phyloP scores from a whole-genome alignment of 2,797 vertebrate species.

The Salarias fasciatus region DNA sequence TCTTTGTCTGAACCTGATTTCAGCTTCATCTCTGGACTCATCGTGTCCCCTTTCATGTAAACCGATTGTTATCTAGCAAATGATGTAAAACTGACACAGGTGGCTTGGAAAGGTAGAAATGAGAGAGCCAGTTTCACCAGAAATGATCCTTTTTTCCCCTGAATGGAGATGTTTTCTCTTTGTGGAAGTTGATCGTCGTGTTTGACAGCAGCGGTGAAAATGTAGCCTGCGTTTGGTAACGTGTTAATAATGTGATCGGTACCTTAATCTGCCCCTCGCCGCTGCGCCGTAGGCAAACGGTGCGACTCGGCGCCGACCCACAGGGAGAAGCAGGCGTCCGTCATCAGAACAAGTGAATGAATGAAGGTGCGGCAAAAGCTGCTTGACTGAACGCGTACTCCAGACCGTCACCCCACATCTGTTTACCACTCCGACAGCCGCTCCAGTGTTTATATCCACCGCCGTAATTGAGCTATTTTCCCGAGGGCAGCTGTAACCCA shows the following conservation, averaged over 20 bases:
- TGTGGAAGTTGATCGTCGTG: conserved; percentile 29
- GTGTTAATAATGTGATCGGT: conserved; percentile 50
- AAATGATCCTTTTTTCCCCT: too few species aligned
- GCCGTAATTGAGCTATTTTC: conserved; percentile 75
- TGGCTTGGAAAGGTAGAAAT: too few species aligned
- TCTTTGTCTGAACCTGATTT: too few species aligned
- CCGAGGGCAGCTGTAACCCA: conserved; percentile 61
- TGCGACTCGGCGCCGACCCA: conserved; percentile 28
- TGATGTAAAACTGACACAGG: too few species aligned
- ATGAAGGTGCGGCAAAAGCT: conserved; percentile 65
- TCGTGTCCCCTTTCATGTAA: too few species aligned
- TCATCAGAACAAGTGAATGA: conserved; percentile 65
- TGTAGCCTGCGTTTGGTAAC: conserved; percentile 20
- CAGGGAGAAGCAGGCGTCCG: conserved; percentile 40
- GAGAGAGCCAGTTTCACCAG: too few species aligned
- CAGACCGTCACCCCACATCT: conserved; percentile 70
- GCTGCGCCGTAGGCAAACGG: conserved; percentile 63
- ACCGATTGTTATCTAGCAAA: too few species aligned
- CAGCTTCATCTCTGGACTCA: too few species aligned
- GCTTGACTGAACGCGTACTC: conserved; percentile 59
- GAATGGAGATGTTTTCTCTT: too few species aligned
- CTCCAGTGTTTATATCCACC: conserved; percentile 62
- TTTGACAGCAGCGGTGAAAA: conserved; percentile 32
- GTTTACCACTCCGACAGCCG: conserved; percentile 66
- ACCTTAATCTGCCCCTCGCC: conserved; percentile 66